Conservation (phyloP, 2,888 invertebrate species). For the Oscheius sp. region DNA sequence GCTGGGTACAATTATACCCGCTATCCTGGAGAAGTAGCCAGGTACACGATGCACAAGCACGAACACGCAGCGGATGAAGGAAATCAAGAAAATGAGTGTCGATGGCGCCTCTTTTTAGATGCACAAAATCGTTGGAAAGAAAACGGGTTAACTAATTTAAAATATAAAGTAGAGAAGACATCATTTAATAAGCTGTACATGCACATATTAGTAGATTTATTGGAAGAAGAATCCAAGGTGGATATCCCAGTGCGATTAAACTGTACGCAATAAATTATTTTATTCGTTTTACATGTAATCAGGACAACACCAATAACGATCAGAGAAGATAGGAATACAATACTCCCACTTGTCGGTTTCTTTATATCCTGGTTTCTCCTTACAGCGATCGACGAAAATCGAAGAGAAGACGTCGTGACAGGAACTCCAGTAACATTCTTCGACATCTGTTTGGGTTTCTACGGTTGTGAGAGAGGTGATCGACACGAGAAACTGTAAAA, state of each 20-base stretch:
- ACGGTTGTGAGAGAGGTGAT: too few species aligned
- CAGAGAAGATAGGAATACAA: too few species aligned
- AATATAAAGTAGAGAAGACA: constrained; percentile 67
- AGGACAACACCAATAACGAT: too few species aligned
- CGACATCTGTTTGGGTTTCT: too few species aligned
- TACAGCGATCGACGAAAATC: too few species aligned
- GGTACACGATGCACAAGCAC: constrained; percentile 94
- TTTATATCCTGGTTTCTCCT: too few species aligned
- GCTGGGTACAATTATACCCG: constrained; percentile 85
- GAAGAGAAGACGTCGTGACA: too few species aligned
- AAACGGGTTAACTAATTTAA: constrained; percentile 75
- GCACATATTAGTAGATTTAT: constrained; percentile 63
- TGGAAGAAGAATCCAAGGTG: constrained; percentile 60
- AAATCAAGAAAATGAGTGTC: constrained; percentile 81
- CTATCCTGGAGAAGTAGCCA: constrained; percentile 89
- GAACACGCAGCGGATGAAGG: constrained; percentile 84
- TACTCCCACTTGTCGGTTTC: too few species aligned
- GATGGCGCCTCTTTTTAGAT: constrained; percentile 74
- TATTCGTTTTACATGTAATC: too few species aligned
- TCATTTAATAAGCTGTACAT: constrained; percentile 60
- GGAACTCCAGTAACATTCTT: too few species aligned
- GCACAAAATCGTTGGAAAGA: constrained; percentile 73
- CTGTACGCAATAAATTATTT: background rate
- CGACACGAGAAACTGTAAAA: too few species aligned
- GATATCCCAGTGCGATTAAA: constrained; percentile 32